A percentile compares a stretch with the other conserved stretches of the same genome.
Evolutionary conservation across 2,888 invertebrate genomes (phyloP).

Genomic region (Pasiphila rectangulata): DNA sequence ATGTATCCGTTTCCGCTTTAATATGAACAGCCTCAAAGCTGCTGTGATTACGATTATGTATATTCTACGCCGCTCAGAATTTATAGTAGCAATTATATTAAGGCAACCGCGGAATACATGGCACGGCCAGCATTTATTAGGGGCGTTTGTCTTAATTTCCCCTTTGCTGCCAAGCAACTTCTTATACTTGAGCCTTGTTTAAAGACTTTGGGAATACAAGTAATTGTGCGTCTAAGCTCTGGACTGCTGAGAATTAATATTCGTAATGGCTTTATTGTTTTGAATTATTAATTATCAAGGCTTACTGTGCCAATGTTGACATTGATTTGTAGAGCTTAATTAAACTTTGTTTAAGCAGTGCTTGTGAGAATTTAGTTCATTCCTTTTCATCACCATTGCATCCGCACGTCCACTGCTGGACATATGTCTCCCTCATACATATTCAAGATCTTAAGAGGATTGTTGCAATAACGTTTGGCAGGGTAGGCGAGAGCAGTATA

Average conservation of each 20-base stretch:
- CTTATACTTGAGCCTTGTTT: constrained; percentile 16
- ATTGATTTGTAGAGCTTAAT: too few relatives aligned
- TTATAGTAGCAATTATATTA: constrained; percentile 45
- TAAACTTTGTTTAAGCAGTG: too few relatives aligned
- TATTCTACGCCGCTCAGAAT: constrained; percentile 30
- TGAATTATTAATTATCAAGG: constrained; percentile 1
- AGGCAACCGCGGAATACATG: constrained; percentile 37
- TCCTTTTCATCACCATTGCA: too few relatives aligned
- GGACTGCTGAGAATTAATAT: constrained; percentile 12
- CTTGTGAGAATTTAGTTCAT: too few relatives aligned
- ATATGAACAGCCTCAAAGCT: neutral
- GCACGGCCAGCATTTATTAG: constrained; percentile 41
- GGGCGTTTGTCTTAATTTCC: constrained; percentile 50
- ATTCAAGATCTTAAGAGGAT: too few relatives aligned
- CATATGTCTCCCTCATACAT: too few relatives aligned
- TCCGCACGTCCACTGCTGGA: too few relatives aligned
- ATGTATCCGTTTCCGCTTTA: neutral
- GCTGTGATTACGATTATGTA: neutral
- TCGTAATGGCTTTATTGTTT: constrained; percentile 8
- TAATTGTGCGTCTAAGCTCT: constrained; percentile 17
- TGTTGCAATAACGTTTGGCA: too few relatives aligned
- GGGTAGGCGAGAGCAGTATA: too few relatives aligned
- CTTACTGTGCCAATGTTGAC: too few relatives aligned
- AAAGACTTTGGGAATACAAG: constrained; percentile 31
- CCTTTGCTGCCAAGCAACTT: constrained; percentile 13